Evolutionary conservation across 2,888 invertebrate genomes (phyloP), one percentile per base, ranked within the genome.

Genomic region (Plagodis pulveraria): DNA sequence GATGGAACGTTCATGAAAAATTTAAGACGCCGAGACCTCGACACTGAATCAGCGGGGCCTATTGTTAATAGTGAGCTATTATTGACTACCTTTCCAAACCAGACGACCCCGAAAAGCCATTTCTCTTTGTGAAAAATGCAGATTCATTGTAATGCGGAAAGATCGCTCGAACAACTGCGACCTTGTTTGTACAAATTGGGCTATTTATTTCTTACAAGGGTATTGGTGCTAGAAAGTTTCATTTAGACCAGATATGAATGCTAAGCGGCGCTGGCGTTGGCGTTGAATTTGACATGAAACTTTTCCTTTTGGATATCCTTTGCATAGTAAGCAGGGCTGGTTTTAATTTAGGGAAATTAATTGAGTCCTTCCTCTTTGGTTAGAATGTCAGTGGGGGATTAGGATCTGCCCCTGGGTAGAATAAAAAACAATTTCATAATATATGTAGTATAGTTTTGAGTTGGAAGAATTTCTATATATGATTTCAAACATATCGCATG

Each of bases 1-100:
- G 48, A 22, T 43, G 42, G 52, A 56, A 49, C 58, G 62, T 64
- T 66, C 66, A 67, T 70, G 67, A 67, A 67, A 67, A 66, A 70
- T 70, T 65, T 65, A 67, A 62, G 64, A 44, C 40, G 40, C 40
- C 40, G 43, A 56, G 65, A 54, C 66, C 64, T 63, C 60, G 64
- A 57, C 65, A 56, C 44, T 63, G 66, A 66, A 56, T 62, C 35
- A 48, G 40, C 34, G 53, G 42, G 50, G 58, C 54, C 63, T 64
- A 67, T 73, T 72, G 71, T 22, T 22, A 22, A 22, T 22, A 22
- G 22, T 71, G 58, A 63, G 65, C 68, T 62, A 68, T 69, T 73
- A 73, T 74, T 70, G 72, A 73, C 71, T 65, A 50, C 59, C 65
- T 52, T 65, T 64, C 63, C 62, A 63, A 50, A 55, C 41, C 55